Conservation (phyloP, 2,797 vertebrate species). For the Silurus aristotelis region DNA sequence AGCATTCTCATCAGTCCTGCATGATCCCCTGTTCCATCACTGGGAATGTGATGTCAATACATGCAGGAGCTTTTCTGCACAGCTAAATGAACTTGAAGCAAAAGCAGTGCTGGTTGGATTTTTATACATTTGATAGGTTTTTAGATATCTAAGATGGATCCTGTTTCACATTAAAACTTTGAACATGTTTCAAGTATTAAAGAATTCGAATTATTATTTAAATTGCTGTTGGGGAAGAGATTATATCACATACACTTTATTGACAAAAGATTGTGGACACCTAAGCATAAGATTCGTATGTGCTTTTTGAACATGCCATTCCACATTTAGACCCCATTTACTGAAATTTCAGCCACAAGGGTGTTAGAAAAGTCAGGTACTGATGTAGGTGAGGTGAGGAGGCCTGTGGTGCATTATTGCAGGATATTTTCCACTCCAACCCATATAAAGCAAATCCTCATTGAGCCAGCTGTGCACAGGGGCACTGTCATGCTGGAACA, state of each 20-base stretch:
- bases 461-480: too few species aligned
- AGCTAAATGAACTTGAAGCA: conserved; percentile 8
- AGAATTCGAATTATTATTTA: not conserved
- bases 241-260: not conserved
- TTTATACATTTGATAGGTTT: not conserved
- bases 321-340: too few species aligned
- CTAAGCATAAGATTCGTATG: too few species aligned
- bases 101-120: not conserved
- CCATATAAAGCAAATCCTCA: too few species aligned
- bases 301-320: too few species aligned
- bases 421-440: too few species aligned
- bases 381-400: too few species aligned
- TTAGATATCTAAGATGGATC: not conserved
- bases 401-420: too few species aligned
- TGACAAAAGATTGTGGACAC: too few species aligned
- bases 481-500: too few species aligned
- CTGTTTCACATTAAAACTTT: not conserved
- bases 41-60: conserved; percentile 32
- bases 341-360: too few species aligned
- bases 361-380: too few species aligned
- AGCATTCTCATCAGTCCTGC: conserved; percentile 10
- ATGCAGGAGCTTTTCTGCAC: conserved; percentile 14
- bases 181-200: not conserved
- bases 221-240: not conserved
- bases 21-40: conserved; percentile 24